phyloP scores from a whole-genome alignment of 2,888 invertebrate species.

The Eulithis testata region DNA sequence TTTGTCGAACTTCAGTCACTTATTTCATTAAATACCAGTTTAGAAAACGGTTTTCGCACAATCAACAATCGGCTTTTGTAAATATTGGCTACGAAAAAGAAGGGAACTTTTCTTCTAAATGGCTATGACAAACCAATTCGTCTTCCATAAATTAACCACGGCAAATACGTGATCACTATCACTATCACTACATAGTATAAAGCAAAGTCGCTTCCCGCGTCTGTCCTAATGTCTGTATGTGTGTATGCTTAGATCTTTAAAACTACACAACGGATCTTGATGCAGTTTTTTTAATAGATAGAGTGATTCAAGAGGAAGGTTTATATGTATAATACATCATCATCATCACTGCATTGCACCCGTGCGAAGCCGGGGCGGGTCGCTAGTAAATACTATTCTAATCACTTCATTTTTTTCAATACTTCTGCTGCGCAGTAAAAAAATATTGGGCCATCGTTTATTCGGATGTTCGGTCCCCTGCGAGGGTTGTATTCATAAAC shows the following conservation, averaged over 20 bases:
- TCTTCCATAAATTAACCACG: background rate
- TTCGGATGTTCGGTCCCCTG: constrained; percentile 57
- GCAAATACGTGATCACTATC: background rate
- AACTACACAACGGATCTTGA: too few species aligned
- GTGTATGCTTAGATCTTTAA: too few species aligned
- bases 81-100: background rate
- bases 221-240: too few species aligned
- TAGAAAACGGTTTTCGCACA: background rate
- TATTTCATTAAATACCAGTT: constrained; percentile 12
- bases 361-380: too few species aligned
- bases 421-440: constrained; percentile 38
- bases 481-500: constrained; percentile 72
- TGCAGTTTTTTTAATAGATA: too few species aligned
- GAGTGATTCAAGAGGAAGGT: too few species aligned
- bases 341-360: too few species aligned
- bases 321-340: too few species aligned
- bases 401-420: constrained; percentile 32
- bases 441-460: constrained; percentile 57
- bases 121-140: background rate
- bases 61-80: background rate
- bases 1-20: background rate
- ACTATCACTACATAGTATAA: too few species aligned
- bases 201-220: too few species aligned
- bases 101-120: background rate
- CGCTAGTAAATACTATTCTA: background rate